Conservation (phyloP, 2,797 vertebrate species). For the Acanthiza pusilla region DNA sequence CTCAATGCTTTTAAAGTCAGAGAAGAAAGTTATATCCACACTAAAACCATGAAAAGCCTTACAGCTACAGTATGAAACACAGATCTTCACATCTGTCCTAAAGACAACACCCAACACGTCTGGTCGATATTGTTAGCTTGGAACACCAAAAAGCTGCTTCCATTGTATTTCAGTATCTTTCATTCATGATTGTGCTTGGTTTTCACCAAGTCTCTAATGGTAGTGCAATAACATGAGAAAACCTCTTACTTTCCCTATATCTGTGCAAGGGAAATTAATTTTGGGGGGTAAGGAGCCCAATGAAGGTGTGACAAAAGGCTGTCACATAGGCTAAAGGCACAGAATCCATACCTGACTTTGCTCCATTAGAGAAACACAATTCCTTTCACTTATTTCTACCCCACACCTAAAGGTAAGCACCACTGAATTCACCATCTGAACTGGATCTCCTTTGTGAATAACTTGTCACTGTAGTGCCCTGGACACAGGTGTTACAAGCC, state of each 20-base stretch:
- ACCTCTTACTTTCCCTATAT: background rate
- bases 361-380: background rate
- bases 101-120: background rate
- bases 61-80: background rate
- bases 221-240: background rate
- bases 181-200: background rate
- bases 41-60: background rate
- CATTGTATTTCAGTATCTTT: background rate
- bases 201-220: background rate
- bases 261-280: background rate
- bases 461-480: background rate
- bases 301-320: background rate
- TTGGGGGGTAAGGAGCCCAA: background rate
- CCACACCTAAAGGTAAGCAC: background rate
- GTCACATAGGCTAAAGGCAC: background rate
- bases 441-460: background rate
- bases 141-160: background rate
- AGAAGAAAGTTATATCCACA: background rate
- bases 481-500: background rate
- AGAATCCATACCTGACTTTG: background rate
- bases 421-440: background rate
- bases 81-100: background rate
- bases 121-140: background rate
- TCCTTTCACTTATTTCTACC: background rate
- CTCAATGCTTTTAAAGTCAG: background rate